Conservation (phyloP, 2,797 vertebrate genomes). For the Strix occidentalis region DNA sequence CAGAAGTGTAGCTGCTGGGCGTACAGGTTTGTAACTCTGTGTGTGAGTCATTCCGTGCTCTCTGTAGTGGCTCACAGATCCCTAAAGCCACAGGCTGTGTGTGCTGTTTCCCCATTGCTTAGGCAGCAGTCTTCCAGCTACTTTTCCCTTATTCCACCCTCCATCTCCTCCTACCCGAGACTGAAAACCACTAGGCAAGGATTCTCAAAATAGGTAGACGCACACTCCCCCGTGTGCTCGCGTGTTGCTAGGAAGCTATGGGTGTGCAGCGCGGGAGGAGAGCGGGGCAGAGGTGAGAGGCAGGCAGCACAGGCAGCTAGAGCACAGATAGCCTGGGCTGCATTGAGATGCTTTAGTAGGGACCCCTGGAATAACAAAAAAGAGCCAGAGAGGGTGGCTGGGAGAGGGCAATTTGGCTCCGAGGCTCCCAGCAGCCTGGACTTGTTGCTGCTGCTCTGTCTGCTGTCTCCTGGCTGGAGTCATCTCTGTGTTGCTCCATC, state of each 20-base stretch:
- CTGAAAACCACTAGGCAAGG: background rate
- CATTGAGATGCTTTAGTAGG: background rate
- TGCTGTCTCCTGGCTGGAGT: background rate
- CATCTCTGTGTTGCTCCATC: background rate
- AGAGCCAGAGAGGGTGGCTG: background rate
- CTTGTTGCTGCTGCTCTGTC: background rate
- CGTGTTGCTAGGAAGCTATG: background rate
- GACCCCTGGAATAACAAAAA: background rate
- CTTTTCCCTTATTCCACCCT: background rate
- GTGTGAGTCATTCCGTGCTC: background rate
- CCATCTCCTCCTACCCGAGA: background rate
- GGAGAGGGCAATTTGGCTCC: background rate
- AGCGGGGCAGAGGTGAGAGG: background rate
- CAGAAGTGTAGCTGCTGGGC: background rate
- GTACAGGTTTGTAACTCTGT: background rate
- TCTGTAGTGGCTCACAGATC: background rate
- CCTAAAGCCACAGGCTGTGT: background rate
- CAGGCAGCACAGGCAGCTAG: background rate
- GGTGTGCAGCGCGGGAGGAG: background rate
- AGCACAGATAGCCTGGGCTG: background rate
- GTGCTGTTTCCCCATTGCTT: background rate
- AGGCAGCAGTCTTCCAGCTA: background rate
- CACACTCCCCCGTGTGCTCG: rapidly evolving
- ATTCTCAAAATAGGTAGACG: background rate
- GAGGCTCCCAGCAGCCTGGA: background rate